These are phyloP conservation scores for Peromyscus californicus DNA, from an alignment of 2,113 vertebrate species.

Conservation along the genomic window DNA sequence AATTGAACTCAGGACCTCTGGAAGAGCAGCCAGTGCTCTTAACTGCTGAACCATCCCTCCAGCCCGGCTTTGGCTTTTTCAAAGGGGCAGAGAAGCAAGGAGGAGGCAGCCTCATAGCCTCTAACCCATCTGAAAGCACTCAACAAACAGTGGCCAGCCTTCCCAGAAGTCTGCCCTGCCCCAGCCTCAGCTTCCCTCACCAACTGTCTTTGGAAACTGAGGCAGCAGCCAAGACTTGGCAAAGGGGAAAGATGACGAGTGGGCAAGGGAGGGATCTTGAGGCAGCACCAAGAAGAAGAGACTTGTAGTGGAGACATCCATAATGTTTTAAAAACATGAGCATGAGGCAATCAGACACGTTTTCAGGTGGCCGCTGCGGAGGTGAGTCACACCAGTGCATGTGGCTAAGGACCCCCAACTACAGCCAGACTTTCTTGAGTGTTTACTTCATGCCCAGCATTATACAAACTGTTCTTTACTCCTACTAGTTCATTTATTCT, in stretches of 20 bases:
- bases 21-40: too few relatives aligned
- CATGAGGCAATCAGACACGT: neutral
- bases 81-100: slow-evolving; percentile 24
- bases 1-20: too few relatives aligned
- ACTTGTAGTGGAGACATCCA: neutral
- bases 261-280: neutral
- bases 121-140: neutral
- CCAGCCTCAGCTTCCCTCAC: neutral
- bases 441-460: neutral
- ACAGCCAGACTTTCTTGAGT: neutral
- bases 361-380: neutral
- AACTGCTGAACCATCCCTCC: too few relatives aligned
- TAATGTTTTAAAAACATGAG: neutral
- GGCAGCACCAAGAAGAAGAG: neutral
- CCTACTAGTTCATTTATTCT: neutral
- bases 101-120: neutral
- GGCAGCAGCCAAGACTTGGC: neutral
- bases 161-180: neutral
- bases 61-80: slow-evolving; percentile 15
- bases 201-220: neutral
- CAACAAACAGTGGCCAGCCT: neutral
- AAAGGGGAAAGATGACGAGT: neutral
- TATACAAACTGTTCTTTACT: neutral
- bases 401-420: neutral
- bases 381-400: neutral